A percentile compares a stretch with the other conserved stretches of the same genome.
Conservation (phyloP, 2,888 invertebrate species). For the Mythimna ferrago region DNA sequence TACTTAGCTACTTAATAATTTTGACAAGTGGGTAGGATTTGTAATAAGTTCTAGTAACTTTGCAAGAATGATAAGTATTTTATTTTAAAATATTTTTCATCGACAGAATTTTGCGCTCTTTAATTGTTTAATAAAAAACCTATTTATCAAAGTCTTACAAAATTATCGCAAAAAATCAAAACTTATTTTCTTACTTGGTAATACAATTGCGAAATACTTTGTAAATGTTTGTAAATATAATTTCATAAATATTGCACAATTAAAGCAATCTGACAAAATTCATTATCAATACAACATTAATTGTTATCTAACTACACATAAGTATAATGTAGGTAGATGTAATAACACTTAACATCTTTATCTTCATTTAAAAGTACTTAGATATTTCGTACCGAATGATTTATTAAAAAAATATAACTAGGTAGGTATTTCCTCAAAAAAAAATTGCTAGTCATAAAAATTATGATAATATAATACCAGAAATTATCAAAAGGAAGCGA, state of each 20-base stretch:
- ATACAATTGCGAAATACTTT: conserved; percentile 30
- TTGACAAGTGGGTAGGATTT: background rate
- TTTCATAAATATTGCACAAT: conserved; percentile 62
- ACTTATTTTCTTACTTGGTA: background rate
- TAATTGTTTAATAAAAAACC: background rate
- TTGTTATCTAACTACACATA: conserved; percentile 1
- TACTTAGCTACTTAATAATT: too few species aligned
- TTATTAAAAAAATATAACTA: too few species aligned
- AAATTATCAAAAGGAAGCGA: background rate
- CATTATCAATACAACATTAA: conserved; percentile 6
- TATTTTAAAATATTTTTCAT: background rate
- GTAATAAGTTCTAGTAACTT: background rate
- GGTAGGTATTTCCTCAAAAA: background rate
- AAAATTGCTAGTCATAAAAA: background rate
- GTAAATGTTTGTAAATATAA: conserved; percentile 35
- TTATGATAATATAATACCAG: background rate
- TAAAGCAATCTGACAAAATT: conserved; percentile 40
- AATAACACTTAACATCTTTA: conserved; percentile 6
- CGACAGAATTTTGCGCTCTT: background rate
- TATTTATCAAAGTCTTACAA: background rate
- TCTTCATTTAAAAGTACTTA: background rate
- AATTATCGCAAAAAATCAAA: background rate
- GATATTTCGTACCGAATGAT: background rate
- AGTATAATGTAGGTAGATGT: conserved; percentile 7
- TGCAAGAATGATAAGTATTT: background rate